Conservation (phyloP, 2,888 invertebrate species). For the Pheosia gnoma region DNA sequence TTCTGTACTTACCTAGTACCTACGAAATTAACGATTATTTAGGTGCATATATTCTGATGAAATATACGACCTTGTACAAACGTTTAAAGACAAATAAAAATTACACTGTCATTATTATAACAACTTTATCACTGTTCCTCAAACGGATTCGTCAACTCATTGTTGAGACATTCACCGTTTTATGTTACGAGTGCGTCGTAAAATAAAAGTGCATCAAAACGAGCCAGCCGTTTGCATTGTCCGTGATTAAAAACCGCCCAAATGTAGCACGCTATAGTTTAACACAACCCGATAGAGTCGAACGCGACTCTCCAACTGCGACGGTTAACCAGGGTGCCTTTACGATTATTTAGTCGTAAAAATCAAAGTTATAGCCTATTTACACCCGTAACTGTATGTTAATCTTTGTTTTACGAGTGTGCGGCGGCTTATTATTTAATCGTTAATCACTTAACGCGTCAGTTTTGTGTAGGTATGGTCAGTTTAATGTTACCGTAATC, state of each 20-base stretch:
- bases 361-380: slow-evolving; percentile 85
- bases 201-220: slow-evolving; percentile 83
- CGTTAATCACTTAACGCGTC: slow-evolving; percentile 79
- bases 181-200: slow-evolving; percentile 81
- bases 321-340: slow-evolving; percentile 75
- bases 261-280: slow-evolving; percentile 48
- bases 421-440: slow-evolving; percentile 81
- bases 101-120: slow-evolving; percentile 10
- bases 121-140: slow-evolving; percentile 42
- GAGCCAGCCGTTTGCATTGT: slow-evolving; percentile 79
- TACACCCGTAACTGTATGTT: slow-evolving; percentile 83
- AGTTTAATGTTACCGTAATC: slow-evolving; percentile 57
- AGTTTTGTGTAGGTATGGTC: slow-evolving; percentile 56
- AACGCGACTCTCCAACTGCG: slow-evolving; percentile 53
- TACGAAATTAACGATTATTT: no score
- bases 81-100: neutral
- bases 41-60: no score
- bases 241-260: slow-evolving; percentile 70
- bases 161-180: slow-evolving; percentile 81
- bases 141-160: slow-evolving; percentile 47
- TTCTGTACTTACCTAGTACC: no score
- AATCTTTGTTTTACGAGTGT: slow-evolving; percentile 83
- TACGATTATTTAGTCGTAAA: slow-evolving; percentile 86
- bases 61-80: no score
- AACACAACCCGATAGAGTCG: slow-evolving; percentile 26